Evolutionary conservation across 2,113 vertebrate species (phyloP), one percentile per base, ranked within the genome.

Genomic region (Megaptera novaeangliae): DNA sequence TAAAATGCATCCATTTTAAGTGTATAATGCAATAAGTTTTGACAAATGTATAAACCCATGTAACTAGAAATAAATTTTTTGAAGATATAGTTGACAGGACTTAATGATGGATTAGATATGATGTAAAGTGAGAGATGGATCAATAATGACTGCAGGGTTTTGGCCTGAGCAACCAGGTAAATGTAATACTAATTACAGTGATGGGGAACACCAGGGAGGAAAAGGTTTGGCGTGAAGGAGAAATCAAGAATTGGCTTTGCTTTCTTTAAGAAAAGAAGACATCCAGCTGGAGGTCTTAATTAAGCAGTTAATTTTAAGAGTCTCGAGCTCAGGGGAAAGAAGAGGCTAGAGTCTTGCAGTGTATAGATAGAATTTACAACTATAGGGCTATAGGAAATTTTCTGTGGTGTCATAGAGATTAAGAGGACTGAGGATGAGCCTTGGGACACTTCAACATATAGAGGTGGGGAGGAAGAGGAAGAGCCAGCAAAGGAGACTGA

Each of bases 211-310:
- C 59, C 78, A 69, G 21, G 36, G 39, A 93, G 55, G 64, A 77
- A 52, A 90, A 61, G 44, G 18, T 89, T 96, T 87, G 49, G 27
- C 29, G 17, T 88, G 36, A 59, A n/a, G 34, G 69, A 75, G 88
- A 94, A 94, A 81, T 72, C 14, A 77, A 64, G 69, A 92, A 63
- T 87, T 92, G 15, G 2, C 55, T 95, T 94, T 72, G 41, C 44
- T 92, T 86, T 89, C 46, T 72, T 95, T 86, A 89, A 78, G 57
- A 72, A 89, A 89, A 78, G 57, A 72, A 69, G 61, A 89, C 20
- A 77, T 82, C 46, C 41, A 83, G 63, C 27, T 78, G 57, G 85
- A 93, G 18, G 81, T 93, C 39, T 89, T 96, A 92, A 84, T 94
- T 75, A 88, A 84, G 55, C 31, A 89, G 36, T 92, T 84, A 59